Evolutionary conservation across 1,140 invertebrate species (phyloP).

Genomic region (Trinorchestia longiramus): DNA sequence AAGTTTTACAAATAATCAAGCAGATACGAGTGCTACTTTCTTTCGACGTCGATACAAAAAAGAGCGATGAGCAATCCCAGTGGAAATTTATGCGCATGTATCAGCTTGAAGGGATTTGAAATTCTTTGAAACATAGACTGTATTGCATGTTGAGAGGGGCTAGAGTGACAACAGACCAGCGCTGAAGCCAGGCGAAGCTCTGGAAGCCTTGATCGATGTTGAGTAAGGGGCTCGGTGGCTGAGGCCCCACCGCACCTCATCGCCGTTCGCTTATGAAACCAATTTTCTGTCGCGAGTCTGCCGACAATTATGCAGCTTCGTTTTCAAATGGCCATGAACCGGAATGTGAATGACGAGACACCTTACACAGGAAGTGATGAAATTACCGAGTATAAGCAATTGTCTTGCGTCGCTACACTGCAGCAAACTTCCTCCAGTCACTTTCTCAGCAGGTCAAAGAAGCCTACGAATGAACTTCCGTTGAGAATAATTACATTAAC

Average conservation of each 20-base stretch:
- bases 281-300: slow-evolving; percentile 34
- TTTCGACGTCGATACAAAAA: neutral
- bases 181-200: neutral
- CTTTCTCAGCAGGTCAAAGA: neutral
- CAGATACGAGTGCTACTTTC: neutral
- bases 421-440: neutral
- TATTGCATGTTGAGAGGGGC: neutral
- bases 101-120: neutral
- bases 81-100: neutral
- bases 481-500: neutral
- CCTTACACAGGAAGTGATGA: neutral
- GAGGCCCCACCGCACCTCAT: neutral
- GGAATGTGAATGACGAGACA: neutral
- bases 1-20: neutral
- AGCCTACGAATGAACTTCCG: neutral
- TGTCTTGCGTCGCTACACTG: neutral
- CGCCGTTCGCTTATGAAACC: neutral
- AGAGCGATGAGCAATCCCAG: neutral
- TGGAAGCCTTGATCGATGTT: slow-evolving; percentile 18
- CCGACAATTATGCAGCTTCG: neutral
- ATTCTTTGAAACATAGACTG: neutral
- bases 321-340: slow-evolving; percentile 2
- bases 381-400: slow-evolving; percentile 1
- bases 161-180: neutral
- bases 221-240: neutral